These are phyloP conservation scores for Apotomis betuletana DNA, from an alignment of 2,888 invertebrate species.

Conservation along the genomic window DNA sequence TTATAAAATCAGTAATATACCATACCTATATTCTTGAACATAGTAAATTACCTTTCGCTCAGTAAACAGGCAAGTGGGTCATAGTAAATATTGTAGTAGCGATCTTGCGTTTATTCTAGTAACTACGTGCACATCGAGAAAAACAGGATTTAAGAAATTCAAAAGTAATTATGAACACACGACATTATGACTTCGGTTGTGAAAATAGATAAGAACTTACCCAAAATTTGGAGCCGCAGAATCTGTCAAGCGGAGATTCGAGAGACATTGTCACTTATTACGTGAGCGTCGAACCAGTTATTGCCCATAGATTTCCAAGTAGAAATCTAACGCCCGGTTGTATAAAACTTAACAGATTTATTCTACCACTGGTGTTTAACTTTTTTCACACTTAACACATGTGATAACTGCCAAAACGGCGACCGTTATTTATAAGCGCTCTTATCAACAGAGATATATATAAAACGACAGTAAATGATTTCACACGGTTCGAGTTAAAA, in stretches of 20 bases:
- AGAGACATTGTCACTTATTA: slow-evolving; percentile 76
- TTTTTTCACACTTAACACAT: slow-evolving; percentile 39
- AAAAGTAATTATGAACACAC: not conserved
- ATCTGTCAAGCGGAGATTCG: slow-evolving; percentile 87
- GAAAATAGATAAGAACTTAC: slow-evolving; percentile 73
- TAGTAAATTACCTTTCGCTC: not conserved
- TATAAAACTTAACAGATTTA: slow-evolving; percentile 38
- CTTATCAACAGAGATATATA: slow-evolving; percentile 21
- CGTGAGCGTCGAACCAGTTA: slow-evolving; percentile 35
- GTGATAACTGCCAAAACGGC: slow-evolving; percentile 37
- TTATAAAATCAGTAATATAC: too few relatives aligned
- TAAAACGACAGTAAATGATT: slow-evolving; percentile 17
- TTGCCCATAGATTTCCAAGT: slow-evolving; percentile 34
- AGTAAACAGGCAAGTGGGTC: not conserved
- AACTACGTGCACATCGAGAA: not conserved
- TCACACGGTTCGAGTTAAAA: slow-evolving; percentile 17
- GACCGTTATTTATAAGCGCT: slow-evolving; percentile 33
- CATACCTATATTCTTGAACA: not conserved
- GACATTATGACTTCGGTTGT: not conserved
- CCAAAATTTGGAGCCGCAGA: slow-evolving; percentile 92
- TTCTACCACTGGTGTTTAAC: slow-evolving; percentile 34
- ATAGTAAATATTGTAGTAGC: not conserved
- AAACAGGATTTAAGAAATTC: not conserved
- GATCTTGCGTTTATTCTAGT: not conserved
- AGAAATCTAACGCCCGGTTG: slow-evolving; percentile 30